A percentile compares a stretch with the other conserved stretches of the same genome.
phyloP scores from a whole-genome alignment of 2,888 invertebrate genomes.

The Pristionchus entomophagus region DNA sequence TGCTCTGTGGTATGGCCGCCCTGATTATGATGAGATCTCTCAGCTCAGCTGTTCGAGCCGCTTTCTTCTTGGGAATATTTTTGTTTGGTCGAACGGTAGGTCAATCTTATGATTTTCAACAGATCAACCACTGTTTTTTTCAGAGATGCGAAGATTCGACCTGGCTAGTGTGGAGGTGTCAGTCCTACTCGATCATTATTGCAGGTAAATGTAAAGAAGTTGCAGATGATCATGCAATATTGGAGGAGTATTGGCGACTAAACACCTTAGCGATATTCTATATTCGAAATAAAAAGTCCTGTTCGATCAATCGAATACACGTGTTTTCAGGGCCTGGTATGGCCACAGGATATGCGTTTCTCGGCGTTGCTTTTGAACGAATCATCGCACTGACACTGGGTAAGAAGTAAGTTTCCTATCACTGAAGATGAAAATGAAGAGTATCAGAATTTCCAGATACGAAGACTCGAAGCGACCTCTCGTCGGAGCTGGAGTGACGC shows the following conservation, averaged over 20 bases:
- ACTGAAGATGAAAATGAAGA: background rate
- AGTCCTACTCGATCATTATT: conserved; percentile 2
- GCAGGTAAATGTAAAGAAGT: background rate
- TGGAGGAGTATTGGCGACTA: background rate
- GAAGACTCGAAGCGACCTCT: background rate
- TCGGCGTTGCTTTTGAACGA: background rate
- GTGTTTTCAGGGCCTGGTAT: conserved; percentile 25
- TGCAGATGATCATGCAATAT: background rate
- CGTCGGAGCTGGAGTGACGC: background rate
- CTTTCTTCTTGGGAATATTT: background rate
- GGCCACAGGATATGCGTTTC: background rate
- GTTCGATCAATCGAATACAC: too few species aligned
- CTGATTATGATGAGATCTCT: background rate
- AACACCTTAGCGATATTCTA: background rate
- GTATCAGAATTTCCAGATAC: background rate
- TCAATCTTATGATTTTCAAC: background rate
- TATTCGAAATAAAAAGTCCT: background rate
- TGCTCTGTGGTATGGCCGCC: conserved; percentile 2
- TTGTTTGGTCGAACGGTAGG: background rate
- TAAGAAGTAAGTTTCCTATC: background rate
- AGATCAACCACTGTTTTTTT: background rate
- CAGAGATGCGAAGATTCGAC: background rate
- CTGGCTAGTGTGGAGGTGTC: background rate
- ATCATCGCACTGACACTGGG: background rate
- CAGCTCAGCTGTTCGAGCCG: background rate